These are phyloP conservation scores for Cactoblastis cactorum DNA, from an alignment of 2,888 invertebrate species.

Conservation along the genomic window DNA sequence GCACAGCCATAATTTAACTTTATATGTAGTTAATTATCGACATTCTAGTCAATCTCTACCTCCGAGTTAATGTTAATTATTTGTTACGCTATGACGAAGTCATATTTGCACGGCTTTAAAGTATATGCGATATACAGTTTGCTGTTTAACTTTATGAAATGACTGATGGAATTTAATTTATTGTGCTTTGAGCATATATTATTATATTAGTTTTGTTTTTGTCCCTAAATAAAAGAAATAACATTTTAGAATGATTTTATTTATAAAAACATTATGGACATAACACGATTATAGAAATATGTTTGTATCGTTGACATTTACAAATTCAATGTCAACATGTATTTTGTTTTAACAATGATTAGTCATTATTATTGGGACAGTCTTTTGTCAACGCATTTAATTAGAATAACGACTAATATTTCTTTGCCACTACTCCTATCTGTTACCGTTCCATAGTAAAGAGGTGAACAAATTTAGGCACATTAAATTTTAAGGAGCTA, in stretches of 20 bases:
- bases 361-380: no score
- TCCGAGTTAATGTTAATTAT: constrained; percentile 18
- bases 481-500: no score
- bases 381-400: no score
- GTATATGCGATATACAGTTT: constrained; percentile 11
- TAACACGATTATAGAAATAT: no score
- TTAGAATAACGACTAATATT: no score
- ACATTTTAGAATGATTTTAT: not conserved
- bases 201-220: constrained; percentile 10
- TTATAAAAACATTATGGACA: no score
- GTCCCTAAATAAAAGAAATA: not conserved
- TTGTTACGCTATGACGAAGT: constrained; percentile 1
- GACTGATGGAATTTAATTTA: constrained; percentile 13
- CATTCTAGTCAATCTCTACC: constrained; percentile 39
- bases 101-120: constrained; percentile 3
- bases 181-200: constrained; percentile 20
- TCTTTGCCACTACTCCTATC: no score
- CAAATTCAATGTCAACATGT: no score
- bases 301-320: no score
- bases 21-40: constrained; percentile 8
- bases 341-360: no score
- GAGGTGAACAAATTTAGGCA: no score
- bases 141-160: constrained; percentile 14
- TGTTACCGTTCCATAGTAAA: no score
- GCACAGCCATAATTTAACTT: constrained; percentile 6